These are phyloP conservation scores for Acrobasis suavella DNA, from an alignment of 2,888 invertebrate species.

Conservation along the genomic window DNA sequence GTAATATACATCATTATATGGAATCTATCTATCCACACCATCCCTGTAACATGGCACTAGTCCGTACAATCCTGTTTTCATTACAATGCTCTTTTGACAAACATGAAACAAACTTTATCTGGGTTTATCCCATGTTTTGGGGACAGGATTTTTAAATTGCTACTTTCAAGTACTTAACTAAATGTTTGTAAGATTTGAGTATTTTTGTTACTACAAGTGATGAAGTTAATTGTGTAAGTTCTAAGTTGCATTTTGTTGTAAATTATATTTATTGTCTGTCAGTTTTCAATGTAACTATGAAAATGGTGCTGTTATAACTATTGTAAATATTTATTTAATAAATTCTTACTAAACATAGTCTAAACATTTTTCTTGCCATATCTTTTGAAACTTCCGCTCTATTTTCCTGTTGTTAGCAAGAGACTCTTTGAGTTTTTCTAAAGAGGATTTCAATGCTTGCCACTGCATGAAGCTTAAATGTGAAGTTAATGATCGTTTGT, in stretches of 20 bases:
- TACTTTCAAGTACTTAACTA: too few relatives aligned
- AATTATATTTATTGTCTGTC: slow-evolving; percentile 19
- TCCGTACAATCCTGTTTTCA: too few relatives aligned
- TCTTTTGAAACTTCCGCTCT: slow-evolving; percentile 60
- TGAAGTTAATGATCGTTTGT: slow-evolving; percentile 53
- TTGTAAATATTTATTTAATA: slow-evolving; percentile 46
- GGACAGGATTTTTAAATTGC: too few relatives aligned
- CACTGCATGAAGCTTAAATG: slow-evolving; percentile 81
- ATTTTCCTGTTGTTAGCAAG: slow-evolving; percentile 58
- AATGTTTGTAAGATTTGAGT: too few relatives aligned
- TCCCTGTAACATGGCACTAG: too few relatives aligned
- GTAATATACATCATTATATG: too few relatives aligned
- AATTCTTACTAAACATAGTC: slow-evolving; percentile 52
- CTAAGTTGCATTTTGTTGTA: slow-evolving; percentile 1
- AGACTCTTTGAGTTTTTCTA: slow-evolving; percentile 52
- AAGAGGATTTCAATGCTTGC: slow-evolving; percentile 71
- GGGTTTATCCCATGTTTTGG: too few relatives aligned
- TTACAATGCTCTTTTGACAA: too few relatives aligned
- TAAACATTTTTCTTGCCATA: slow-evolving; percentile 74
- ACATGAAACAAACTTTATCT: too few relatives aligned
- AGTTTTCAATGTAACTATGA: slow-evolving; percentile 25
- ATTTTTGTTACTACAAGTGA: too few relatives aligned
- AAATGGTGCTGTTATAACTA: slow-evolving; percentile 36
- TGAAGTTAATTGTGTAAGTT: too few relatives aligned
- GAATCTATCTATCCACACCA: background rate